phyloP scores from a whole-genome alignment of 2,797 vertebrate genomes.

The Propithecus perrieri region DNA sequence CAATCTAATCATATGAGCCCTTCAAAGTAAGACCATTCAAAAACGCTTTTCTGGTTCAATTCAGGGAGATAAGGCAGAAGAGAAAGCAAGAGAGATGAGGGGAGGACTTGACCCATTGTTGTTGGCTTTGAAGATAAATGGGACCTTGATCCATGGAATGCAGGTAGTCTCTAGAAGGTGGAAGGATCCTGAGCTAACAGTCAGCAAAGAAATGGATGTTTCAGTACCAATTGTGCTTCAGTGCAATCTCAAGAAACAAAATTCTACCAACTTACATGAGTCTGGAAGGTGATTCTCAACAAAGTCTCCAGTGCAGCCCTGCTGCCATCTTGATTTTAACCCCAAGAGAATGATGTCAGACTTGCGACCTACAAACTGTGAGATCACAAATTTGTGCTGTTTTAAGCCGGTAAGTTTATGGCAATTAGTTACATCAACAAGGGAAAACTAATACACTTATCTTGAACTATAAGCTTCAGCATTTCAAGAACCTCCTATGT shows the following conservation, averaged over 20 bases:
- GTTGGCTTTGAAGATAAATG: background rate
- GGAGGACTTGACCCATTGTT: background rate
- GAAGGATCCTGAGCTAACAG: background rate
- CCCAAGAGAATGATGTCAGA: background rate
- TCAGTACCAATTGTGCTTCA: background rate
- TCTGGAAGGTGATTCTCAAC: background rate
- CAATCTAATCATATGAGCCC: background rate
- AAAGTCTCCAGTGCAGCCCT: background rate
- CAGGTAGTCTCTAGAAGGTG: background rate
- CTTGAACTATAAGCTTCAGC: background rate
- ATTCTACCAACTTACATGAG: background rate
- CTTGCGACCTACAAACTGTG: background rate
- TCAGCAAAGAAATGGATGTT: background rate
- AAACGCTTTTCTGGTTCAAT: background rate
- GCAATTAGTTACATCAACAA: background rate
- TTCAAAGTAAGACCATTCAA: background rate
- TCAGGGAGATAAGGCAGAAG: background rate
- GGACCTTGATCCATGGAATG: background rate
- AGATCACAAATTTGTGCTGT: background rate
- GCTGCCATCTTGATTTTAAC: background rate
- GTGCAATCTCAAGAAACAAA: background rate
- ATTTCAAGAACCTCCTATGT: background rate
- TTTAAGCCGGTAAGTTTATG: background rate
- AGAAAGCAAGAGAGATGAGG: background rate
- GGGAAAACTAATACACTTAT: background rate